These are phyloP conservation scores for Aporophyla nigra DNA, from an alignment of 2,888 invertebrate species.

Conservation along the genomic window DNA sequence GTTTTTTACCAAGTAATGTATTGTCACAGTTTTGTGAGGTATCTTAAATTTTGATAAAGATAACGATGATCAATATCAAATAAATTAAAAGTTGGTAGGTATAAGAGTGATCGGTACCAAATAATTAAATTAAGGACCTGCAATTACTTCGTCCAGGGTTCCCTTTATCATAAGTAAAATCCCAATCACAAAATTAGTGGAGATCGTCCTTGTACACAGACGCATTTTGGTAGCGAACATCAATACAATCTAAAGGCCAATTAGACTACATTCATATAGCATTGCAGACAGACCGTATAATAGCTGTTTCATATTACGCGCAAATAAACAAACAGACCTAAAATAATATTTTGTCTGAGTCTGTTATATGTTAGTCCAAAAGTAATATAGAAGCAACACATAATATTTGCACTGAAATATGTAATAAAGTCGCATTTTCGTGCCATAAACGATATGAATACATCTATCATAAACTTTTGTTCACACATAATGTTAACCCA, in stretches of 20 bases:
- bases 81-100: neutral
- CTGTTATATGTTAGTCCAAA: constrained; percentile 47
- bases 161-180: neutral
- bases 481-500: constrained; percentile 45
- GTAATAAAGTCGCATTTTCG: constrained; percentile 55
- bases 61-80: too few species aligned
- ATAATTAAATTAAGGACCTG: constrained; percentile 1
- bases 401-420: constrained; percentile 55
- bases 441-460: constrained; percentile 42
- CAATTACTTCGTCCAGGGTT: neutral
- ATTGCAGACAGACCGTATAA: constrained; percentile 10
- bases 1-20: neutral
- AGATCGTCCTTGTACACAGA: neutral
- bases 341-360: constrained; percentile 48
- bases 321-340: constrained; percentile 39
- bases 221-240: neutral
- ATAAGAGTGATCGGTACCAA: neutral
- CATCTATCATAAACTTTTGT: constrained; percentile 59
- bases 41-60: neutral
- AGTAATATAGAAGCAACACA: constrained; percentile 54
- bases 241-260: constrained; percentile 19
- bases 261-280: neutral
- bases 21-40: neutral
- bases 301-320: constrained; percentile 28
- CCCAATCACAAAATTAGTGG: neutral